These are phyloP conservation scores for Myotis lucifugus DNA, from an alignment of 2,113 vertebrate genomes.

Conservation along the genomic window DNA sequence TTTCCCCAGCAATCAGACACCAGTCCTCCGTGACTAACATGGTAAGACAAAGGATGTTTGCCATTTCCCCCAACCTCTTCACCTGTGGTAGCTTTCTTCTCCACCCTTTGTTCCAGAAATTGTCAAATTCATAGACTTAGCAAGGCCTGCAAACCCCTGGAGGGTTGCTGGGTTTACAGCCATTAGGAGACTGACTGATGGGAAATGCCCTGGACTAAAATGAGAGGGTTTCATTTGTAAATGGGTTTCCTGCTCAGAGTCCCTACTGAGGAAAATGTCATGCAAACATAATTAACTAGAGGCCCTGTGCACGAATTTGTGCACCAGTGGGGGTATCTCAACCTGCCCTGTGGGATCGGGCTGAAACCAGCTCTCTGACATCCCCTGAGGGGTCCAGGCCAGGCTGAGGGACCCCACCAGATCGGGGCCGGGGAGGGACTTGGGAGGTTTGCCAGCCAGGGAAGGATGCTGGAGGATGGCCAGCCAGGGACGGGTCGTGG, in stretches of 20 bases:
- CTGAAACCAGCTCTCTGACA: too few relatives aligned
- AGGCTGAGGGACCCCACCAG: too few relatives aligned
- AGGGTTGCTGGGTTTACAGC: neutral
- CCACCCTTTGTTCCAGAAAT: constrained; percentile 45
- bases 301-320: too few relatives aligned
- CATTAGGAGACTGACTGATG: neutral
- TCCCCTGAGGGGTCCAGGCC: too few relatives aligned
- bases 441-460: too few relatives aligned
- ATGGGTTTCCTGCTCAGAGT: neutral
- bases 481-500: too few relatives aligned
- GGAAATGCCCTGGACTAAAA: constrained; percentile 41
- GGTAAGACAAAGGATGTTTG: neutral
- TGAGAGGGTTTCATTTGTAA: constrained; percentile 21
- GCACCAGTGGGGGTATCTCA: too few relatives aligned
- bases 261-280: neutral
- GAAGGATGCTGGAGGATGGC: too few relatives aligned
- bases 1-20: constrained; percentile 6
- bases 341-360: too few relatives aligned
- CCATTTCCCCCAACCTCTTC: neutral
- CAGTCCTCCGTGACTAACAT: neutral
- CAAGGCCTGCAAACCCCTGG: neutral
- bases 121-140: neutral
- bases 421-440: too few relatives aligned
- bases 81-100: neutral
- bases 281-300: neutral